phyloP scores from a whole-genome alignment of 1,140 invertebrate genomes.

The Belonocnema kinseyi region DNA sequence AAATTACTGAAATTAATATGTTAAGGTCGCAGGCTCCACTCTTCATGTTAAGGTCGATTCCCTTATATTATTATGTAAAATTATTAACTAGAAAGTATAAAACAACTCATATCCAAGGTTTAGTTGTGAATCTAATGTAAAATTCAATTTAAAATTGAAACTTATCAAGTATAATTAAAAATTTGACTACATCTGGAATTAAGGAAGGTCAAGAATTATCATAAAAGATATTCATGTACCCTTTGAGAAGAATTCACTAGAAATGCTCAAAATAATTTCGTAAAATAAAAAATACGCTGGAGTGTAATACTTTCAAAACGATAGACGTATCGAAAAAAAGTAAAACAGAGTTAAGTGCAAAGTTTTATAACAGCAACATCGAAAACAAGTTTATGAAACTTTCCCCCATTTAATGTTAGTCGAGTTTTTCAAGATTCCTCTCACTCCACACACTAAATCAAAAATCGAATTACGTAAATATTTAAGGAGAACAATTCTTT shows the following conservation, averaged over 20 bases:
- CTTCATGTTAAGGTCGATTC: background rate
- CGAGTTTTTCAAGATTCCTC: background rate
- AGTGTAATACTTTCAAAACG: background rate
- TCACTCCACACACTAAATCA: background rate
- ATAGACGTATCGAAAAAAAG: background rate
- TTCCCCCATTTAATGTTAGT: background rate
- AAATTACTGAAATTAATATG: too few species aligned
- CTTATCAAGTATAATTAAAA: conserved; percentile 10
- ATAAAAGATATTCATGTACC: background rate
- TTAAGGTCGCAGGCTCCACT: too few species aligned
- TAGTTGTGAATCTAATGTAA: background rate
- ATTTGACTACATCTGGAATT: background rate
- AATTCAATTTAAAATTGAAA: conserved; percentile 9
- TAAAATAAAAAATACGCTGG: background rate
- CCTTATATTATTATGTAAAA: background rate
- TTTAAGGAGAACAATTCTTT: background rate
- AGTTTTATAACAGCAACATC: conserved; percentile 4
- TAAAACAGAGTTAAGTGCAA: background rate
- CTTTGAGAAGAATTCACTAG: background rate
- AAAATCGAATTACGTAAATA: background rate
- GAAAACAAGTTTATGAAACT: background rate
- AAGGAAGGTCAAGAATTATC: background rate
- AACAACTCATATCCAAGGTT: background rate
- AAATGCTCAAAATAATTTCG: background rate
- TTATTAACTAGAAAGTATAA: conserved; percentile 1